A percentile compares a stretch with the other conserved stretches of the same genome.
Conservation (phyloP, 2,113 vertebrate species). For the Thalassarche chlororhynchos region DNA sequence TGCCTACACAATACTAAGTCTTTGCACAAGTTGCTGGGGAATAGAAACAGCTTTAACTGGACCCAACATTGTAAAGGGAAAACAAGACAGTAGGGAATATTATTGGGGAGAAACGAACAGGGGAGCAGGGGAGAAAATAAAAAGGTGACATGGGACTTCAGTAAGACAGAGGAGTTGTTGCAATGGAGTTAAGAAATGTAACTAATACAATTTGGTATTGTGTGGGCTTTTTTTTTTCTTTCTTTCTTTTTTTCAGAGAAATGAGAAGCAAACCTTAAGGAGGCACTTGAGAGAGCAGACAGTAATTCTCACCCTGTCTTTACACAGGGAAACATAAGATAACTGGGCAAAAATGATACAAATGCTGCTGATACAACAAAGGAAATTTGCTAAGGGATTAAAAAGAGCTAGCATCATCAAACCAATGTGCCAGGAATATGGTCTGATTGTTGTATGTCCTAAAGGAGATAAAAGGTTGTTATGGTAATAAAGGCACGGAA, state of each 20-base stretch:
- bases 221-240: not conserved
- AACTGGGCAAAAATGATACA: not conserved
- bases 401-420: not conserved
- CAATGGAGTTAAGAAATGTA: not conserved
- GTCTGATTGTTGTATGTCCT: not conserved
- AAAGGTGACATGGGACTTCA: not conserved
- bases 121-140: not conserved
- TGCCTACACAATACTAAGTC: not conserved
- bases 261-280: not conserved
- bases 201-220: not conserved
- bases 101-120: not conserved
- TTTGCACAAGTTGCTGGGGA: not conserved
- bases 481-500: not conserved
- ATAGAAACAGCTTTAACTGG: not conserved
- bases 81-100: not conserved
- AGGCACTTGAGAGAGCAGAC: not conserved
- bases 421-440: not conserved
- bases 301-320: not conserved
- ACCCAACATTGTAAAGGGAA: not conserved
- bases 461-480: slow-evolving; percentile 15
- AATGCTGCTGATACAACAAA: not conserved
- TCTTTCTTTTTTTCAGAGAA: not conserved
- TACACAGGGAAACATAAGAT: not conserved
- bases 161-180: not conserved
- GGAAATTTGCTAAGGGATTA: not conserved